phyloP scores from a whole-genome alignment of 2,113 vertebrate genomes.

The Brienomyrus longianalis region DNA sequence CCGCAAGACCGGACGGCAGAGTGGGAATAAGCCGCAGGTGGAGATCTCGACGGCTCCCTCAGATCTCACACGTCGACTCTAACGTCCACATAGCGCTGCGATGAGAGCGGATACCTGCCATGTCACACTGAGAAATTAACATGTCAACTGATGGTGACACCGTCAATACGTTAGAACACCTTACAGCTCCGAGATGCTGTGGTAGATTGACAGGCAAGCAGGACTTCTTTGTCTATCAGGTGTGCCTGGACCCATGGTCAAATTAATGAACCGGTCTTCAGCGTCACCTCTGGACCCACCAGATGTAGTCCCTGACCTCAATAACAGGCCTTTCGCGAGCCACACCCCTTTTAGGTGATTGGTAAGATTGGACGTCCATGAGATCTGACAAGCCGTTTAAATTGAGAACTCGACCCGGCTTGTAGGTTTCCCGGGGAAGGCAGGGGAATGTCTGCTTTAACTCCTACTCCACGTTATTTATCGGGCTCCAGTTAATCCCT shows the following conservation, averaged over 20 bases:
- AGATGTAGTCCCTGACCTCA: neutral
- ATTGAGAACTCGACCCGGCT: no score
- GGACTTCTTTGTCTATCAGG: neutral
- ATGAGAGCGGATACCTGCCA: slow-evolving; percentile 7
- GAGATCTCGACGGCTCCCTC: neutral
- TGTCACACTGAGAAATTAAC: slow-evolving; percentile 8
- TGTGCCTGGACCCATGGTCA: neutral
- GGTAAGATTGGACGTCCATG: neutral
- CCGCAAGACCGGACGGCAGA: neutral
- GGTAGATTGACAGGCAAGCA: neutral
- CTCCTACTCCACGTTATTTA: neutral
- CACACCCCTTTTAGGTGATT: neutral
- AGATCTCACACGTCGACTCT: neutral
- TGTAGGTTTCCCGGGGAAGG: neutral
- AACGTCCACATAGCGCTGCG: neutral
- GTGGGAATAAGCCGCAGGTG: neutral
- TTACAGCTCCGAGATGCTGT: neutral
- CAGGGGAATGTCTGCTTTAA: neutral
- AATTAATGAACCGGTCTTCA: neutral
- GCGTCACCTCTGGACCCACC: neutral
- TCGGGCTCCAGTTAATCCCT: neutral
- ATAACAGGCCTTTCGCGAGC: neutral
- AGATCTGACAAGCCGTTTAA: neutral
- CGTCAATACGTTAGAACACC: neutral
- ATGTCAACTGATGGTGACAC: neutral